Conservation (phyloP, 2,113 vertebrate species). For the Sterrhoptilus dennistouni region DNA sequence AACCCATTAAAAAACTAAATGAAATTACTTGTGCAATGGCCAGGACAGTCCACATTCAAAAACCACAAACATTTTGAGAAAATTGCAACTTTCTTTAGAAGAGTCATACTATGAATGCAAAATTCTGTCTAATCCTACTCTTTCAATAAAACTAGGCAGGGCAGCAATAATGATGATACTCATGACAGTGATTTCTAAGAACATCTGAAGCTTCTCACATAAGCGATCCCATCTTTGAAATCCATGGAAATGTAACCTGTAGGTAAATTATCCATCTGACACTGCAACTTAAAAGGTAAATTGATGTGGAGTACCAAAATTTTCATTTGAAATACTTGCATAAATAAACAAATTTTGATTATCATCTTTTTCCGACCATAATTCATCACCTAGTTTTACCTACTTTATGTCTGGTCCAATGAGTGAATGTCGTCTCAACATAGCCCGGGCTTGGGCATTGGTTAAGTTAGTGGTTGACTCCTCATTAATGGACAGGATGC, state of each 20-base stretch:
- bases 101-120: neutral
- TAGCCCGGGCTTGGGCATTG: slow-evolving; percentile 90
- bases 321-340: neutral
- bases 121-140: neutral
- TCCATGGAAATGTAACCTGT: neutral
- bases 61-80: neutral
- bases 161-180: neutral
- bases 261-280: neutral
- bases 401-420: slow-evolving; percentile 92
- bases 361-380: neutral
- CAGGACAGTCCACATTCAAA: neutral
- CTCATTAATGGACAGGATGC: slow-evolving; percentile 91
- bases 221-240: neutral
- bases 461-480: slow-evolving; percentile 86
- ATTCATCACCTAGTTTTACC: slow-evolving; percentile 1
- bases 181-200: neutral
- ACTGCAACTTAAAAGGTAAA: neutral
- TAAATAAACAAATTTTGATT: neutral
- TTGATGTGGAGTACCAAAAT: neutral
- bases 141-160: neutral
- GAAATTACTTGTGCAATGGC: neutral
- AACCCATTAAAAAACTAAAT: neutral
- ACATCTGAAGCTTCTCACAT: neutral
- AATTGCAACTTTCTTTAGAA: neutral
- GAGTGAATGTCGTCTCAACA: slow-evolving; percentile 93